These are phyloP conservation scores for Polydrusus tereticollis DNA, from an alignment of 2,888 invertebrate species.

Conservation along the genomic window DNA sequence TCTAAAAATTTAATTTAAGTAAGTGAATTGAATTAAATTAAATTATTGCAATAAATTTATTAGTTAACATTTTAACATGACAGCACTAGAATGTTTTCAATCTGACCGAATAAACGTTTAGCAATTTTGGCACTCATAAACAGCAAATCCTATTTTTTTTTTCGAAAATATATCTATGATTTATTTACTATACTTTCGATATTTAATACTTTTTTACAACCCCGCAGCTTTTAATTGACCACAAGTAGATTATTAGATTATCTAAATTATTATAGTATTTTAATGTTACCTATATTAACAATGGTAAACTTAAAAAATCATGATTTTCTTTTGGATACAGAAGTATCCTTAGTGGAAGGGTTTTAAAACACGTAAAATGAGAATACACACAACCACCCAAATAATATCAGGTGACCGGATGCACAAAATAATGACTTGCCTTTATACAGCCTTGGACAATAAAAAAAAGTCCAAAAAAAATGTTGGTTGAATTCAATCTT, in stretches of 20 bases:
- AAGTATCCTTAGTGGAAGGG: background rate
- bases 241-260: constrained; percentile 33
- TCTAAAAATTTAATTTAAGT: too few species aligned
- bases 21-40: too few species aligned
- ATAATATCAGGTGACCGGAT: too few species aligned
- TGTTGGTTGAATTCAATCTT: too few species aligned
- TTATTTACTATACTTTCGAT: constrained; percentile 34
- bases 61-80: constrained; percentile 24
- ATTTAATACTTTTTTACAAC: constrained; percentile 27
- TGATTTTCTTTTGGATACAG: background rate
- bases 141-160: constrained; percentile 15
- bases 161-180: background rate
- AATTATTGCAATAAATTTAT: background rate
- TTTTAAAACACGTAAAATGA: too few species aligned
- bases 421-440: too few species aligned
- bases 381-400: too few species aligned
- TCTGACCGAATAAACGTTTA: constrained; percentile 32
- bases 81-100: constrained; percentile 46
- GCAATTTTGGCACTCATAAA: constrained; percentile 49
- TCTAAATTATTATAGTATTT: background rate
- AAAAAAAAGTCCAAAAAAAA: too few species aligned
- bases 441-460: too few species aligned
- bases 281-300: background rate
- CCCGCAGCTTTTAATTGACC: constrained; percentile 41
- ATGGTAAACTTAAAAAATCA: background rate